Percentiles rank a stretch among this genome's conserved stretches.
Conservation (phyloP, 1,140 invertebrate species). For the Orussus abietinus region DNA sequence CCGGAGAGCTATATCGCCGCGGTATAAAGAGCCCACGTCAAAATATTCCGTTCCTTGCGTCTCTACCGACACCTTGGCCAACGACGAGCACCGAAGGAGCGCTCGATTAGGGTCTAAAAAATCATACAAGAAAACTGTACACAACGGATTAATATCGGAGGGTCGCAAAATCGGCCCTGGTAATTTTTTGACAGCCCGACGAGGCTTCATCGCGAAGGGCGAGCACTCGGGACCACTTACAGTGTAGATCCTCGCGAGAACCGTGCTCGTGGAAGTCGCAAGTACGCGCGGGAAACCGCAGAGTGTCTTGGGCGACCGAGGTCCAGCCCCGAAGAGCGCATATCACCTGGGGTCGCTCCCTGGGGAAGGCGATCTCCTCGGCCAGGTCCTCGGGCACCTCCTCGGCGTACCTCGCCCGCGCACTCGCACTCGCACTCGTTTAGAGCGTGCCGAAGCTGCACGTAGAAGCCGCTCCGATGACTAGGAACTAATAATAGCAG, state of each 20-base stretch:
- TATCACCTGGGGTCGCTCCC: constrained; percentile 20
- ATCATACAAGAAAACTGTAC: constrained; percentile 5
- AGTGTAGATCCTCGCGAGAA: constrained; percentile 38
- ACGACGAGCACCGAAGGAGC: not conserved
- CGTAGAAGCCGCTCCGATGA: constrained; percentile 39
- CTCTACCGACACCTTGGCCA: constrained; percentile 2
- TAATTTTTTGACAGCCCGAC: too few species aligned
- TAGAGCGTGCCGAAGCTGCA: constrained; percentile 12
- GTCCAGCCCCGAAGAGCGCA: constrained; percentile 5
- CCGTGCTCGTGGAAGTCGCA: constrained; percentile 33
- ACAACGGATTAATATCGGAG: not conserved
- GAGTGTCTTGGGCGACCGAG: constrained; percentile 1
- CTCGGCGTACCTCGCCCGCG: constrained; percentile 9
- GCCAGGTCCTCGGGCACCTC: constrained; percentile 7
- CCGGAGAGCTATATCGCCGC: too few species aligned
- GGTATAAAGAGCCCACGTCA: too few species aligned
- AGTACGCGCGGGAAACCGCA: constrained; percentile 14
- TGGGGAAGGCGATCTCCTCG: too few species aligned
- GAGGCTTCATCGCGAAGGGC: not conserved
- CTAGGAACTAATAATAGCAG: constrained; percentile 48
- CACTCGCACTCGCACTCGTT: constrained; percentile 10
- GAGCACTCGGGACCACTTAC: constrained; percentile 31
- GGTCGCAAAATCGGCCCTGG: constrained; percentile 9
- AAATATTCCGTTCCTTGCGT: not conserved
- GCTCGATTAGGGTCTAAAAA: constrained; percentile 3